Evolutionary conservation across 2,797 vertebrate species (phyloP), one percentile per base, ranked within the genome.

Genomic region (Cuniculus paca): DNA sequence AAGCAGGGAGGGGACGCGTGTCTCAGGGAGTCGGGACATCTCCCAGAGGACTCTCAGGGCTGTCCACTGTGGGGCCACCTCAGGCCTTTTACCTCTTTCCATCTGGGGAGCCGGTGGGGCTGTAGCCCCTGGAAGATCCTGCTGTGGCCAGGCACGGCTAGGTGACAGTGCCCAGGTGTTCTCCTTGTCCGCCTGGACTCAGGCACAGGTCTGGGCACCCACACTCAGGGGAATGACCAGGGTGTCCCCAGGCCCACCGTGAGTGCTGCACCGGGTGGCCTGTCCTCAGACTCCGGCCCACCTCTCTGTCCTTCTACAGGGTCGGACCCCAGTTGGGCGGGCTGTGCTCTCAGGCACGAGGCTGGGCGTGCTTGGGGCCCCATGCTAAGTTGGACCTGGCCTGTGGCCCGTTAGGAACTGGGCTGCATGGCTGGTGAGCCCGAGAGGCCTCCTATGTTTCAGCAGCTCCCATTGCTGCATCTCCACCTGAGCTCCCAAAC

Each of bases 281-380:
- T 19, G 31, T 65, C 19, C 63, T 52, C 0, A 4, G 26, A 63
- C 34, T 42, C 9, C 9, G 0, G 63, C 39, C 17, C 68, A 19
- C 26, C 5, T 8, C 60, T 24, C 36, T 8, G 6, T 9, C 12
- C 0, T 1, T 0, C 58, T 7, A 5, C 26, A 54, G 0, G 22
- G 20, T 0, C 2, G 1, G 22, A 42, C 48, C 11, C 50, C 6
- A 1, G 22, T 14, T 16, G 6, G 22, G 50, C 48, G 22, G 45
- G 75, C 24, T 5, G 7, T 42, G 31, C 11, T 45, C 31, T 2
- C 1, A 0, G 36, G 26, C 34, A 28, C 1, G 19, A 26, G 75
- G 45, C 68, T 34, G 14, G 11, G 4, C 34, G 48, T 20, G 24
- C 12, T 14, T 10, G 36, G 72, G 39, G 68, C 7, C 65, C 61